Evolutionary conservation across 1,140 invertebrate genomes (phyloP).

Genomic region (Anoplolepis gracilipes): DNA sequence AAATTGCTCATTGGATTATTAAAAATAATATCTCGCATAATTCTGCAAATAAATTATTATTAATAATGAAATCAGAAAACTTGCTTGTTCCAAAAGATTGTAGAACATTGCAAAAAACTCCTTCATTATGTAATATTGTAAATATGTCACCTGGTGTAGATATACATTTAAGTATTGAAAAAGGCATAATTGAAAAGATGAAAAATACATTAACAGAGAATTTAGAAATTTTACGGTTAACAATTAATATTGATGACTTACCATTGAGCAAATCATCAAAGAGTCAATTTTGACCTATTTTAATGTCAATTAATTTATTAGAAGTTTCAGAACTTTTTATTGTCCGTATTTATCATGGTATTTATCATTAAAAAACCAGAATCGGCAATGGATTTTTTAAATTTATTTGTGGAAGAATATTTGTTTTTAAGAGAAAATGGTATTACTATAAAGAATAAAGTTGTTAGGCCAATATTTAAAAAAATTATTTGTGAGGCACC

Average conservation of each 20-base stretch:
- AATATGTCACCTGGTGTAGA: background rate
- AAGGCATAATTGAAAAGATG: background rate
- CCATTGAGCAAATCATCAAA: constrained; percentile 15
- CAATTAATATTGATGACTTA: constrained; percentile 21
- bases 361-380: background rate
- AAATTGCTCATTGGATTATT: background rate
- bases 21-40: background rate
- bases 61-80: background rate
- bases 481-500: constrained; percentile 34
- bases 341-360: constrained; percentile 10
- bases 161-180: constrained; percentile 1
- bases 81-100: constrained; percentile 1
- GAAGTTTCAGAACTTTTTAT: background rate
- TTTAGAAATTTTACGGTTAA: background rate
- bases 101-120: background rate
- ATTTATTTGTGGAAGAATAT: background rate
- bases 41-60: background rate
- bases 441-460: constrained; percentile 15
- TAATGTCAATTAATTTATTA: background rate
- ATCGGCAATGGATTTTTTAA: background rate
- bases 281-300: constrained; percentile 2
- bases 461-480: background rate
- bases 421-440: constrained; percentile 8
- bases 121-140: background rate
- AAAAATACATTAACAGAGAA: background rate